phyloP scores from a whole-genome alignment of 2,113 vertebrate species.

The Aspiorhynchus laticeps region DNA sequence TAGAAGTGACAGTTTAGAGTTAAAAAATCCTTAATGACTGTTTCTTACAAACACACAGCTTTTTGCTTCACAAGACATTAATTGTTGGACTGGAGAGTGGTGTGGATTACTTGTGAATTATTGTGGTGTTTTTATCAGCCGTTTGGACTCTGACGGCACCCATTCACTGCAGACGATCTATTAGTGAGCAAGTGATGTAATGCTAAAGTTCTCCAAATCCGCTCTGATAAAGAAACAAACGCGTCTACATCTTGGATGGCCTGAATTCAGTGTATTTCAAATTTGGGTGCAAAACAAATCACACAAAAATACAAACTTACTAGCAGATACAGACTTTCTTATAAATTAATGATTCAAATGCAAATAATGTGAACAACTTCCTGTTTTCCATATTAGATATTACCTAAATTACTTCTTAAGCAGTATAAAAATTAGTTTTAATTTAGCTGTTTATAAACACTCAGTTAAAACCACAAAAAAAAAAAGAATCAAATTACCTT shows the following conservation, averaged over 20 bases:
- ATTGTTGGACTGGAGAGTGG: not conserved
- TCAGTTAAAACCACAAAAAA: not conserved
- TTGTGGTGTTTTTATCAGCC: not conserved
- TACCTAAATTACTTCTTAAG: too few relatives aligned
- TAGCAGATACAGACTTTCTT: not conserved
- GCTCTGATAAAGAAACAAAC: too few relatives aligned
- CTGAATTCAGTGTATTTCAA: too few relatives aligned
- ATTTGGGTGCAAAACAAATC: too few relatives aligned
- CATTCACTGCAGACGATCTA: not conserved
- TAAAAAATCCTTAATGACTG: too few relatives aligned
- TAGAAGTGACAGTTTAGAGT: too few relatives aligned
- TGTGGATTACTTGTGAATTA: not conserved
- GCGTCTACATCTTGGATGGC: too few relatives aligned
- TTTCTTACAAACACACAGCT: not conserved
- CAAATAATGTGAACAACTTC: not conserved
- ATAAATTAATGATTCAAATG: not conserved
- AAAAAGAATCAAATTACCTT: not conserved
- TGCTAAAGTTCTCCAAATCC: not conserved
- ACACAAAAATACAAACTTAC: too few relatives aligned
- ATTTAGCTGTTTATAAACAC: not conserved
- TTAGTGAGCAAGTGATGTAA: not conserved
- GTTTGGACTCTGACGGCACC: not conserved
- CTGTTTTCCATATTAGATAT: not conserved
- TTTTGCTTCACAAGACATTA: not conserved
- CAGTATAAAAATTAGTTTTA: too few relatives aligned